Evolutionary conservation across 2,888 invertebrate genomes (phyloP), one percentile per base, ranked within the genome.

Genomic region (Malthinus seriepunctatus): DNA sequence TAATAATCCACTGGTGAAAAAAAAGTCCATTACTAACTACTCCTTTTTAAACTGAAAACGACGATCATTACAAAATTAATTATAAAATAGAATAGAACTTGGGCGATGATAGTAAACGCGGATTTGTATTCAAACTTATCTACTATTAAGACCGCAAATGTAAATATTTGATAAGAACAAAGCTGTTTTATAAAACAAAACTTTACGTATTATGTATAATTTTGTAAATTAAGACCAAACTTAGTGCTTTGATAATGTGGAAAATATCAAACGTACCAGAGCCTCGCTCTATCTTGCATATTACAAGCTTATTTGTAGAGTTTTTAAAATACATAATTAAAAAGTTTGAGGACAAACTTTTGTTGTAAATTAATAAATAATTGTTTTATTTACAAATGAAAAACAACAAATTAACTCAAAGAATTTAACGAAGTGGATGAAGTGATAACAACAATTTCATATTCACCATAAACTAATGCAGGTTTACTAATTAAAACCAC

Each of bases 101-200:
- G 5, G 2, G 5, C 23, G 23, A 23, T 5, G 23, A 23, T 23
- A 23, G 23, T 23, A 23, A 5, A 42, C 23, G 23, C n/a, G 2
- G 39, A 42, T 15, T 42, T 42, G 39, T 9, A 15, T 42, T 6
- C 15, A 42, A 42, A 42, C 39, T 42, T 42, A 42, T 1, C 12
- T 3, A 3, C 5, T 23, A 23, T 23, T n/a, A 42, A 42, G 15
- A 42, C 39, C 39, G 8, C 39, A 42, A 42, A 42, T 42, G 39
- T 42, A 42, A 42, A 42, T 42, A 42, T 42, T 42, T 42, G 39
- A 42, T 42, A 42, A 42, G 39, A 15, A 42, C 39, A 42, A 42
- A 42, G 39, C 39, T 42, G 39, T 42, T 42, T 42, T 42, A n/a
- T n/a, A 42, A 42, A 23, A 42, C 39, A 42, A 42, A 42, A 42